A percentile compares a stretch with the other conserved stretches of the same genome.
Conservation (phyloP, 2,797 vertebrate genomes). For the Dendrocincla fuliginosa region DNA sequence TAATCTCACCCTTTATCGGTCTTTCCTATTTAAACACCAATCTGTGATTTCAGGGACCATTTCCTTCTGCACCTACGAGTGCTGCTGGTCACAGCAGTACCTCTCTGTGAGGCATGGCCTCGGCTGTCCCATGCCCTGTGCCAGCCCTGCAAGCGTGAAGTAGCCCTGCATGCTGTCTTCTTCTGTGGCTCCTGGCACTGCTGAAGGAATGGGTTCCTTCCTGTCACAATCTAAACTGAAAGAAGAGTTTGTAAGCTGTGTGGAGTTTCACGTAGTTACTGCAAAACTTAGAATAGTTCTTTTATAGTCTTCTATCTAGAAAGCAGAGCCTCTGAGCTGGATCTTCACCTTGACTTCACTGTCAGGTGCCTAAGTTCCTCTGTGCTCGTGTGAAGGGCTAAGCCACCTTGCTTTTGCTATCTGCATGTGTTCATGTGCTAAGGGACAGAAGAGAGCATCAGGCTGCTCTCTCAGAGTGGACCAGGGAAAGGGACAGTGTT, state of each 20-base stretch:
- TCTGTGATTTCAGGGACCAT: background rate
- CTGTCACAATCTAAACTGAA: background rate
- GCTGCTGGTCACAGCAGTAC: background rate
- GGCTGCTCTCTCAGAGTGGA: background rate
- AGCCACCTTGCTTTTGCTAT: background rate
- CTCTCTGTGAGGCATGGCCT: background rate
- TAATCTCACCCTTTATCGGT: background rate
- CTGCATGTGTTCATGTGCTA: background rate
- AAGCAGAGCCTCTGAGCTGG: background rate
- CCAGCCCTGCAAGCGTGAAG: background rate
- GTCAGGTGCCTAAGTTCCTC: background rate
- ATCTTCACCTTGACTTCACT: background rate
- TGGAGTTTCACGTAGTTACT: background rate
- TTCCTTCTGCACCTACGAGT: rapidly evolving
- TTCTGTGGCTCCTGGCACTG: background rate
- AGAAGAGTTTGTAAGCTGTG: background rate
- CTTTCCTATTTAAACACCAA: background rate
- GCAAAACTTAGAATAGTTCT: background rate
- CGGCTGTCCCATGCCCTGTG: rapidly evolving
- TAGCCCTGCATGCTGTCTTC: background rate
- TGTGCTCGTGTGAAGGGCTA: background rate
- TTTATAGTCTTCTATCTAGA: background rate
- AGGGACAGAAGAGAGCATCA: background rate
- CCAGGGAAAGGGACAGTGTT: background rate
- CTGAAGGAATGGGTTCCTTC: background rate